Conservation (phyloP, 1,140 invertebrate species). For the Neodiprion pinetum region DNA sequence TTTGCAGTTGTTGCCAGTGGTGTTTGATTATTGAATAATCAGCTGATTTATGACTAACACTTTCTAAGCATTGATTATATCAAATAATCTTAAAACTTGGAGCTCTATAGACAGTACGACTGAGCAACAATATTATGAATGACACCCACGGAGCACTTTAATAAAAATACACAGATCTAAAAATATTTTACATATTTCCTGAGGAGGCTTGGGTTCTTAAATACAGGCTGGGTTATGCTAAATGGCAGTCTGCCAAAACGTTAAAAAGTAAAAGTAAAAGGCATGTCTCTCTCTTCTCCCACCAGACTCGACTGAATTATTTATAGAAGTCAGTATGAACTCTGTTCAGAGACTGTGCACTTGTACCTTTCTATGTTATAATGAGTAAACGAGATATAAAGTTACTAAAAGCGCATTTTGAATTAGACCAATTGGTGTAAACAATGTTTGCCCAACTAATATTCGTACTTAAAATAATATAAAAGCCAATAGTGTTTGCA, state of each 20-base stretch:
- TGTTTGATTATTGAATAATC: no score
- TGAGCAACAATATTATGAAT: conserved; percentile 27
- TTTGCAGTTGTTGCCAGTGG: no score
- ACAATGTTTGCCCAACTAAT: neutral
- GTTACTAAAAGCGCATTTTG: neutral
- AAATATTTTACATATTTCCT: conserved; percentile 15
- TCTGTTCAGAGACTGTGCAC: conserved; percentile 53
- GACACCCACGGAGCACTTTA: conserved; percentile 31
- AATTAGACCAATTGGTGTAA: neutral
- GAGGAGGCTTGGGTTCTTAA: neutral
- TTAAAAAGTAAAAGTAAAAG: conserved; percentile 49
- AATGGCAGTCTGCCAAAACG: conserved; percentile 47
- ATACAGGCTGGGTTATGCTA: conserved; percentile 17
- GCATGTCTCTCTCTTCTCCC: conserved; percentile 40
- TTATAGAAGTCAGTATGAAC: conserved; percentile 60
- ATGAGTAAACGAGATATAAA: neutral
- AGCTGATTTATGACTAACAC: neutral
- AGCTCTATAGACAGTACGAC: conserved; percentile 18
- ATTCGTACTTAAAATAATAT: neutral
- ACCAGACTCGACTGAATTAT: conserved; percentile 53
- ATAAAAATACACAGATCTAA: neutral
- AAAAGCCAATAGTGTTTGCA: neutral
- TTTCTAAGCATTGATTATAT: neutral
- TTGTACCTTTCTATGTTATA: conserved; percentile 43
- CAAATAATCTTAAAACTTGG: neutral